phyloP scores from a whole-genome alignment of 2,797 vertebrate genomes.

The Cetoscarus ocellatus region DNA sequence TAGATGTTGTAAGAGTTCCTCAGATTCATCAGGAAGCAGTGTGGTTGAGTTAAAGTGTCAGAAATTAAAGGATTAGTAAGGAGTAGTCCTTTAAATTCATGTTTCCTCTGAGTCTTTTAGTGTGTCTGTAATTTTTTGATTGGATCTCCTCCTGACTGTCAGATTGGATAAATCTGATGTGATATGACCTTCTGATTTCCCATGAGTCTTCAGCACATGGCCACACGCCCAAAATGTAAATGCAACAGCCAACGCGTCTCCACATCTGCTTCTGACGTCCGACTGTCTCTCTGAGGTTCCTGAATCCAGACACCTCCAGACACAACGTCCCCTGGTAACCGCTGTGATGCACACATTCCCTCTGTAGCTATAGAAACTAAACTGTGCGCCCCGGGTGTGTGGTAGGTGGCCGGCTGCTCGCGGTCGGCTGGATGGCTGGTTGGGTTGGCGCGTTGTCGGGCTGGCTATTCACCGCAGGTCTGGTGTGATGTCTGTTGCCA shows the following conservation, averaged over 20 bases:
- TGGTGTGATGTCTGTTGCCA: constrained; percentile 80
- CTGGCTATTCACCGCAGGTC: constrained; percentile 58
- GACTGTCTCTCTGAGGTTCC: constrained; percentile 52
- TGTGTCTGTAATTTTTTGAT: not conserved
- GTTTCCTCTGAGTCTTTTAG: not conserved
- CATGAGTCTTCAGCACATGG: constrained; percentile 14
- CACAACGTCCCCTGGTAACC: constrained; percentile 62
- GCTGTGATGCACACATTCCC: constrained; percentile 66
- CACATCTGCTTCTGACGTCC: constrained; percentile 60
- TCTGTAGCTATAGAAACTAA: constrained; percentile 69
- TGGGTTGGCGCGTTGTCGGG: constrained; percentile 43
- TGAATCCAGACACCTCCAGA: constrained; percentile 61
- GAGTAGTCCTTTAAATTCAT: not conserved
- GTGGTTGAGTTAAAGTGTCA: not conserved
- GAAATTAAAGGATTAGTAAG: not conserved
- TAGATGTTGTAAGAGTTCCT: not conserved
- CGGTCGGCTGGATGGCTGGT: constrained; percentile 56
- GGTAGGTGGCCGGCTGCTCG: constrained; percentile 69
- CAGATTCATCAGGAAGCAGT: not conserved
- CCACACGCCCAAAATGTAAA: constrained; percentile 43
- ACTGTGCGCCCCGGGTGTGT: constrained; percentile 43
- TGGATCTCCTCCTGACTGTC: constrained; percentile 18
- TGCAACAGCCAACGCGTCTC: constrained; percentile 27
- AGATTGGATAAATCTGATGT: constrained; percentile 25
- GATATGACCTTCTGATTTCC: not conserved